These are phyloP conservation scores for Panthera tigris DNA, from an alignment of 2,113 vertebrate genomes.

Conservation along the genomic window DNA sequence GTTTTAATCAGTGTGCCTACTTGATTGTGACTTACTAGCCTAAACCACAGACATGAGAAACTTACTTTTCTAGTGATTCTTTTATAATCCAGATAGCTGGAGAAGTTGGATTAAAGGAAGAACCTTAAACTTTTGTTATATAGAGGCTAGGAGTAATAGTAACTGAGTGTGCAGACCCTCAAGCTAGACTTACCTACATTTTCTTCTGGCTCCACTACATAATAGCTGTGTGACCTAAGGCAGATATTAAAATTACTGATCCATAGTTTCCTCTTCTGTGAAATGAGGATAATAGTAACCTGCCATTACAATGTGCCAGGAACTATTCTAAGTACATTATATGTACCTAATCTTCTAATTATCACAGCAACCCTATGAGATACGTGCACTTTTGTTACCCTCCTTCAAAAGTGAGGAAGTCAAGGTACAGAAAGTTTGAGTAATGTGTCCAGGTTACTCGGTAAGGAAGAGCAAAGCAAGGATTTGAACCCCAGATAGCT, in stretches of 20 bases:
- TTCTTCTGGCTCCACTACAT: neutral
- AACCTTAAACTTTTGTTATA: neutral
- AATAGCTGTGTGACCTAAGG: neutral
- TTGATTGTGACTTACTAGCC: neutral
- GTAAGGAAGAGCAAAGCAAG: neutral
- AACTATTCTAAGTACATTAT: neutral
- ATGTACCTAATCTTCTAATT: neutral
- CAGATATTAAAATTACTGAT: neutral
- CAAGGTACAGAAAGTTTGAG: neutral
- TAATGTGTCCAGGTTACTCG: neutral
- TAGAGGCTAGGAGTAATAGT: neutral
- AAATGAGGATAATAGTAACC: neutral
- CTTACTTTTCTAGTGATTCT: neutral
- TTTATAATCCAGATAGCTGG: neutral
- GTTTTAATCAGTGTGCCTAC: neutral
- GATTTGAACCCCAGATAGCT: neutral
- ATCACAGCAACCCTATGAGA: neutral
- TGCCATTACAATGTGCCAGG: neutral
- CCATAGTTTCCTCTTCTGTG: neutral
- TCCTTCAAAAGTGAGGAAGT: neutral
- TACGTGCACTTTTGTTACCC: neutral
- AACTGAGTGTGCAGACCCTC: neutral
- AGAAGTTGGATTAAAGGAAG: neutral
- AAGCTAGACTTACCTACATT: neutral
- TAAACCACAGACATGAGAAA: neutral